A percentile compares a stretch with the other conserved stretches of the same genome.
Conservation (phyloP, 2,888 invertebrate genomes). For the Zhengitettix transpicula region DNA sequence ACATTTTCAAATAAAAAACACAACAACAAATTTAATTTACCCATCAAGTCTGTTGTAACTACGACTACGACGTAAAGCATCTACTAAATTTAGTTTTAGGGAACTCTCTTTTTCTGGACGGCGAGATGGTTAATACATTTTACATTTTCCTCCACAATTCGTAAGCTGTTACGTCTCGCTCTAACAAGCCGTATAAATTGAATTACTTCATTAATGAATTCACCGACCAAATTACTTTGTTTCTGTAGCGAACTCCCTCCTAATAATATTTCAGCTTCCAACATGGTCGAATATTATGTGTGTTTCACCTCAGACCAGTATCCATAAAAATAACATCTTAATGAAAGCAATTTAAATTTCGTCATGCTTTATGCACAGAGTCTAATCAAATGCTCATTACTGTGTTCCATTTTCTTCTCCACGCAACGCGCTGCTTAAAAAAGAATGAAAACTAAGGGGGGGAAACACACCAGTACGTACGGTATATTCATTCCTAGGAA, state of each 20-base stretch:
- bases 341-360: background rate
- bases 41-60: too few species aligned
- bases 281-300: background rate
- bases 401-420: conserved; percentile 3
- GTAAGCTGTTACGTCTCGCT: background rate
- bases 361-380: conserved; percentile 1
- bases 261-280: background rate
- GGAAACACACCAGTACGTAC: too few species aligned
- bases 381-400: conserved; percentile 1
- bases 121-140: too few species aligned
- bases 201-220: background rate
- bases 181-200: background rate
- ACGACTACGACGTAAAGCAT: too few species aligned
- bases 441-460: too few species aligned
- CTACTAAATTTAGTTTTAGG: too few species aligned
- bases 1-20: too few species aligned
- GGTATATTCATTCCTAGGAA: too few species aligned
- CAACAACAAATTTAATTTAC: too few species aligned
- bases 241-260: background rate
- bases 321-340: background rate
- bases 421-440: background rate
- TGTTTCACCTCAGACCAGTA: background rate
- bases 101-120: too few species aligned
- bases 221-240: background rate
- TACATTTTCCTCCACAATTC: background rate